Evolutionary conservation across 23 tunicate species (phyloP).

Genomic region (Oikopleura vanhoeffeni): DNA sequence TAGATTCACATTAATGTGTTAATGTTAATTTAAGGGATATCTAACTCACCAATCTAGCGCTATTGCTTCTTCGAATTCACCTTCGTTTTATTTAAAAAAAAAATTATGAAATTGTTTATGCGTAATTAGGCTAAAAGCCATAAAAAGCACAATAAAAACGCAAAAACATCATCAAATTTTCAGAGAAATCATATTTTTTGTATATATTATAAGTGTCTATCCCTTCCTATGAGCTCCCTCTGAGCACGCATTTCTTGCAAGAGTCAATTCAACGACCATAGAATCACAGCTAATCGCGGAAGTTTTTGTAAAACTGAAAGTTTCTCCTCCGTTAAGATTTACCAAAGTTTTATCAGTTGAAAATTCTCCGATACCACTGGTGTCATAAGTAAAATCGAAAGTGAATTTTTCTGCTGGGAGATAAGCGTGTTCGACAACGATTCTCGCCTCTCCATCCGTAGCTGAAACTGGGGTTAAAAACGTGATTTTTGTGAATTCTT

Average conservation of each 20-base stretch:
- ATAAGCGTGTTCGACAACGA: not conserved
- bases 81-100: too few relatives aligned
- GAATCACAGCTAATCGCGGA: not conserved
- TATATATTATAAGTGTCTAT: too few relatives aligned
- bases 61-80: too few relatives aligned
- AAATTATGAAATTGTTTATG: too few relatives aligned
- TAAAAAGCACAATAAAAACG: too few relatives aligned
- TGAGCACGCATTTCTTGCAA: not conserved
- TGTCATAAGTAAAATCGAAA: not conserved
- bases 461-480: not conserved
- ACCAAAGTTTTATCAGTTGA: not conserved
- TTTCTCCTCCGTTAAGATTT: not conserved
- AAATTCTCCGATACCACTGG: not conserved
- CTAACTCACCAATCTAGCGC: too few relatives aligned
- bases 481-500: not conserved
- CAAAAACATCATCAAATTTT: too few relatives aligned
- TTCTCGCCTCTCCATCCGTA: not conserved
- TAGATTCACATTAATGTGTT: too few relatives aligned
- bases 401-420: not conserved
- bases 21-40: too few relatives aligned
- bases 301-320: not conserved
- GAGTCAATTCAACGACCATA: not conserved
- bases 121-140: too few relatives aligned
- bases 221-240: conserved; percentile 12
- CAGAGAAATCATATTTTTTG: too few relatives aligned